Evolutionary conservation across 2,113 vertebrate species (phyloP).

Genomic region (Aix galericulata): DNA sequence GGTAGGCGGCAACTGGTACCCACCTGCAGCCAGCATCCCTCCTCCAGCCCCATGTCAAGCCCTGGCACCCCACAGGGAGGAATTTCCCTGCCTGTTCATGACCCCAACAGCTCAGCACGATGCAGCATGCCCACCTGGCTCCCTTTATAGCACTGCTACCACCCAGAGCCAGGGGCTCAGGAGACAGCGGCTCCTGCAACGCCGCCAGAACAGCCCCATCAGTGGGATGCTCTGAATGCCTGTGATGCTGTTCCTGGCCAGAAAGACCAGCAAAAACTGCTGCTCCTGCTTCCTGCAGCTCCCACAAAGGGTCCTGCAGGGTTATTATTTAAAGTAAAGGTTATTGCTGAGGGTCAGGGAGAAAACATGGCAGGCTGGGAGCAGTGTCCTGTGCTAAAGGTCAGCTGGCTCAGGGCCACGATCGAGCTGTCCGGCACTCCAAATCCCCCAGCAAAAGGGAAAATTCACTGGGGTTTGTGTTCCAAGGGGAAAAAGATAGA

Average conservation of each 20-base stretch:
- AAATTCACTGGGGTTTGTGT: background rate
- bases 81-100: background rate
- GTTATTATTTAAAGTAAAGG: background rate
- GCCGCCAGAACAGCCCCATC: fast-evolving
- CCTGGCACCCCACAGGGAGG: fast-evolving
- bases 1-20: background rate
- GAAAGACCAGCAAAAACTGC: background rate
- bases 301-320: background rate
- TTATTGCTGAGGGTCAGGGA: background rate
- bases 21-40: background rate
- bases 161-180: background rate
- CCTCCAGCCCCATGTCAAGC: background rate
- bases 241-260: fast-evolving
- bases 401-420: background rate
- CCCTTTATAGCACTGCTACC: background rate
- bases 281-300: background rate
- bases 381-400: background rate
- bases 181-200: background rate
- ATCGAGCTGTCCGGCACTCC: background rate
- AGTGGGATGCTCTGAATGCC: background rate
- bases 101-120: background rate
- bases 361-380: background rate
- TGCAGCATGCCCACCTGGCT: fast-evolving
- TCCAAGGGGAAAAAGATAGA: background rate
- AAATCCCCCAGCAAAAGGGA: background rate